A percentile compares a stretch with the other conserved stretches of the same genome.
phyloP scores from a whole-genome alignment of 1,140 invertebrate species.

The Calosoma granatense region DNA sequence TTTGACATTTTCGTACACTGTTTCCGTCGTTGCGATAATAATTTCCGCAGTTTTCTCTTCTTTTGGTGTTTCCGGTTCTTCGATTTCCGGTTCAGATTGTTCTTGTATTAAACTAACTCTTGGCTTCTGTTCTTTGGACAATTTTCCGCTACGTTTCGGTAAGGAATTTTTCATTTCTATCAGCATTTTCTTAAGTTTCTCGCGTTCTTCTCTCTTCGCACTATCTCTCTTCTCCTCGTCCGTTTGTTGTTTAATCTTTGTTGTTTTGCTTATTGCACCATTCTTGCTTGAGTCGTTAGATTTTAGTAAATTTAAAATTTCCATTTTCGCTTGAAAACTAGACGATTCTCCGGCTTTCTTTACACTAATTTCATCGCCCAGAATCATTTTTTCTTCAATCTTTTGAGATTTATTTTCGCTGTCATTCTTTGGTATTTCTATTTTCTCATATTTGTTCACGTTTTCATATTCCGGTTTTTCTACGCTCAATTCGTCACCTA shows the following conservation, averaged over 20 bases:
- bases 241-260: conserved; percentile 26
- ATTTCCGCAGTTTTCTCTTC: conserved; percentile 26
- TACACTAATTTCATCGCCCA: conserved; percentile 13
- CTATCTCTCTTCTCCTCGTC: conserved; percentile 25
- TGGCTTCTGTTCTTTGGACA: conserved; percentile 21
- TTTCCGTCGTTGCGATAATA: conserved; percentile 23
- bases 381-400: background rate
- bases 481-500: conserved; percentile 13
- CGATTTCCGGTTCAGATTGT: conserved; percentile 19
- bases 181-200: conserved; percentile 48
- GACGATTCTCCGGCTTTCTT: conserved; percentile 1
- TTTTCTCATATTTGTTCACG: conserved; percentile 13
- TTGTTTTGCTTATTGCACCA: conserved; percentile 14
- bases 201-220: conserved; percentile 36
- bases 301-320: background rate
- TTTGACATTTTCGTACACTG: conserved; percentile 32
- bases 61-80: conserved; percentile 10
- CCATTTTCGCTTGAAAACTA: conserved; percentile 11
- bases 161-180: conserved; percentile 58
- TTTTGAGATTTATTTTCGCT: background rate
- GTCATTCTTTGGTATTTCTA: background rate
- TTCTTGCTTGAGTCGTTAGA: background rate
- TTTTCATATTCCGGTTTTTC: conserved; percentile 3
- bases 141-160: conserved; percentile 35
- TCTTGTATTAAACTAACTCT: conserved; percentile 27